phyloP scores from a whole-genome alignment of 2,888 invertebrate genomes.

The Ophion ventricosus region DNA sequence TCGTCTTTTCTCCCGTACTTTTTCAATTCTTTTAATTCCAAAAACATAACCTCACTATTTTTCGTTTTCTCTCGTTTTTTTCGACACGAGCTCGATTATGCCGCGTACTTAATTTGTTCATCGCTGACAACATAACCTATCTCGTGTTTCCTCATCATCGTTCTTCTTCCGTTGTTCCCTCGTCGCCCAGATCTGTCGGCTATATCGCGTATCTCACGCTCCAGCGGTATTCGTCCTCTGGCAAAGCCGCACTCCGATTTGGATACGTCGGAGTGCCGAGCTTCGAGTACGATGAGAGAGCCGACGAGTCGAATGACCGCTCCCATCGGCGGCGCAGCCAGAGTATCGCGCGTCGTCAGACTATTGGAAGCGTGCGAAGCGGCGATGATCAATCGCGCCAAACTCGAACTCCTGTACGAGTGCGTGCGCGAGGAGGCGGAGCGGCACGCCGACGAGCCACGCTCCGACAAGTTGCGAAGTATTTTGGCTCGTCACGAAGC shows the following conservation, averaged over 20 bases:
- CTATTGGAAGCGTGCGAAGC: conserved; percentile 71
- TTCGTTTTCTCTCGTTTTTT: background rate
- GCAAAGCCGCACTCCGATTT: conserved; percentile 69
- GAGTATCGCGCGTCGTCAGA: conserved; percentile 66
- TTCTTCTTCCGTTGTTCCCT: background rate
- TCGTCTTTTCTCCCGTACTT: no score
- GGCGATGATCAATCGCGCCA: conserved; percentile 71
- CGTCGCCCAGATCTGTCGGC: conserved; percentile 74
- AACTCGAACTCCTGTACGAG: conserved; percentile 73
- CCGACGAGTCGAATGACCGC: background rate
- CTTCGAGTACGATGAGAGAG: conserved; percentile 47
- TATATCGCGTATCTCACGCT: conserved; percentile 75
- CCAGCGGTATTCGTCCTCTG: conserved; percentile 68
- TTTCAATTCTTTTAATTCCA: background rate
- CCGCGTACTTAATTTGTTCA: no score
- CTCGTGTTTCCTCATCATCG: background rate
- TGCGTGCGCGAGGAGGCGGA: conserved; percentile 71
- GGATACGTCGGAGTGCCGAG: conserved; percentile 66
- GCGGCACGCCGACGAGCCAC: conserved; percentile 62
- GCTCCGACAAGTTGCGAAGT: conserved; percentile 72
- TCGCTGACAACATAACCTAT: background rate
- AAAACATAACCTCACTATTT: no score
- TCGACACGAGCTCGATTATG: no score
- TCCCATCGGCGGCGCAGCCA: conserved; percentile 46
- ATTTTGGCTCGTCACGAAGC: conserved; percentile 72